Evolutionary conservation across 35 echinoderm and acorn worm species (phyloP), one percentile per base, ranked within the genome.

Genomic region (Chiridota heheva): DNA sequence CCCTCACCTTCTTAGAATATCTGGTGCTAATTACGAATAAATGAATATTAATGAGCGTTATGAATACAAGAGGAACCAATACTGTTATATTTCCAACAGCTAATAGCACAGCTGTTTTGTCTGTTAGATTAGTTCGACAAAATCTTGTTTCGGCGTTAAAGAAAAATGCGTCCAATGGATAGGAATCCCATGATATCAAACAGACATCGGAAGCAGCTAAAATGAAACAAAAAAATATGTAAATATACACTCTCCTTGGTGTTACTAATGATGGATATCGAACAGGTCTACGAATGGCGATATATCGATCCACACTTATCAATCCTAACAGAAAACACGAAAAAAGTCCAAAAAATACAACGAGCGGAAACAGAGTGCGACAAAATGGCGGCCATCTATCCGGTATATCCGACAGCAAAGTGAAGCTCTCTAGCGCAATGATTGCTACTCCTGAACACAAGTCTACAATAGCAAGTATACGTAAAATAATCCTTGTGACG

Each of bases 301-400:
- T 78, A 57, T 78, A 78, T 40, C 75, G 58, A 42, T 78, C 75
- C 28, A 78, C 58, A 38, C 75, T 78, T 35, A 78, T 30, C 1
- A 78, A 57, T 25, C 75, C 75, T 2, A 78, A 57, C 31, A 78
- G 53, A 42, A 62, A 78, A 60, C 75, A 78, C 25, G 75, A 78
- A 38, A 78, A 78, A 25, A 78, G 36, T 26, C 56, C 75, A 78
- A 36, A 78, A 27, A 78, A 78, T 25, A 40, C 75, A 12, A 78
- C 75, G 10, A 78, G 27, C 20, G 75, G 75, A 60, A 78, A 78
- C 22, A 78, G 75, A 15, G 75, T 78, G 34, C 62, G 58, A 38
- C 75, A 78, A 35, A 59, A 78, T 7, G 51, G 51, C 18, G 2
- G 33, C 75, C 75, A 78, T 28, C 41, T 39, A n/a, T 78, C 75